These are phyloP conservation scores for Temnothorax ravouxi DNA, from an alignment of 2,888 invertebrate genomes.

Conservation along the genomic window DNA sequence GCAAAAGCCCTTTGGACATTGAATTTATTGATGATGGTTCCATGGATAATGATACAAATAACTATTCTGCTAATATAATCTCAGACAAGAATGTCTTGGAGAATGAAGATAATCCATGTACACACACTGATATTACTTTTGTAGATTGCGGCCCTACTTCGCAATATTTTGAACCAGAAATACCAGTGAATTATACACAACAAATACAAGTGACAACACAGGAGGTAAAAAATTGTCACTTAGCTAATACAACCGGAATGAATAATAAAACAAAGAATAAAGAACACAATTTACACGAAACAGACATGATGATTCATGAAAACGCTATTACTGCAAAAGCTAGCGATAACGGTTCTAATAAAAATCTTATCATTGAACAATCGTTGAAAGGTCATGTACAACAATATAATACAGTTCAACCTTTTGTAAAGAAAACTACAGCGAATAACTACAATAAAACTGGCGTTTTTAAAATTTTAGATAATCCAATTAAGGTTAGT, in stretches of 20 bases:
- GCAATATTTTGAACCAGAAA: slow-evolving; percentile 63
- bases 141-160: slow-evolving; percentile 80
- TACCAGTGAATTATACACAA: not conserved
- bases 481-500: slow-evolving; percentile 26
- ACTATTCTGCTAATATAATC: not conserved
- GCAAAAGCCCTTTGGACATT: not conserved
- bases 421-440: slow-evolving; percentile 22
- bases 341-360: slow-evolving; percentile 10
- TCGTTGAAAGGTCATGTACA: not conserved
- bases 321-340: slow-evolving; percentile 48
- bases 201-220: slow-evolving; percentile 16
- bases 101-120: slow-evolving; percentile 73
- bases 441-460: slow-evolving; percentile 41
- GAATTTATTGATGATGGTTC: slow-evolving; percentile 17
- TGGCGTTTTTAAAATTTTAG: not conserved
- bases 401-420: slow-evolving; percentile 18
- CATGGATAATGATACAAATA: slow-evolving; percentile 21
- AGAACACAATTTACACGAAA: slow-evolving; percentile 37
- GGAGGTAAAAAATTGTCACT: not conserved
- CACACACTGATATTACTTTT: slow-evolving; percentile 77
- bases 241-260: not conserved
- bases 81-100: slow-evolving; percentile 63
- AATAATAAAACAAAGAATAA: slow-evolving; percentile 49
- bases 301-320: slow-evolving; percentile 46
- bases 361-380: not conserved